Evolutionary conservation across 2,888 invertebrate species (phyloP), one percentile per base, ranked within the genome.

Genomic region (Drosophila acutilabella): DNA sequence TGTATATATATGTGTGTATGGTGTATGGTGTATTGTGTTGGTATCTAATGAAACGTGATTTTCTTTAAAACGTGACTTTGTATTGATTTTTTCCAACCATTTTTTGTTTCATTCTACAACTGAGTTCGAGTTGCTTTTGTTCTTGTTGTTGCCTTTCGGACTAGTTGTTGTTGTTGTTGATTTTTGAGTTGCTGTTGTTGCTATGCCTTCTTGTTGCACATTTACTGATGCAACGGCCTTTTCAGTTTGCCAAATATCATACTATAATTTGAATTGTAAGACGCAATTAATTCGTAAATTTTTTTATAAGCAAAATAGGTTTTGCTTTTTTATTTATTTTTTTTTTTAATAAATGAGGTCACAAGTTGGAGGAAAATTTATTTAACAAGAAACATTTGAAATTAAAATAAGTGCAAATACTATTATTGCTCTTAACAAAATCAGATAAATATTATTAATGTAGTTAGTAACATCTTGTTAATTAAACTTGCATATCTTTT

Each of bases 41-140:
- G 78, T 90, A 89, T 87, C 89, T 89, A 85, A 80, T 87, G 85
- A 84, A 88, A 91, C 91, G 91, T 91, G 91, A 91, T 92, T 81
- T 91, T 91, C 91, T 82, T 76, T 70, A 87, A 92, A 91, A 91
- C 91, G 91, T 91, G 91, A 91, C 91, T 91, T 91, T 90, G 84
- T 91, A 91, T 92, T 91, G 92, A 91, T 92, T 92, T 91, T 88
- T 87, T 71, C 52, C 84, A 81, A 71, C 53, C 77, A 47, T 85
- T 77, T 77, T 78, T 84, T 79, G 77, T 83, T 85, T 82, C 78
- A 81, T 77, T 81, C 76, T 80, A 77, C 80, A 65, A 65, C 67
- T 77, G 74, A 85, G 74, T 79, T 87, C 69, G 60, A 71, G 64
- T 80, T 80, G 77, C 74, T 50, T 30, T 72, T 71, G 61, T 64